These are phyloP conservation scores for Pollachius pollachius DNA, from an alignment of 2,113 vertebrate species.

Conservation along the genomic window DNA sequence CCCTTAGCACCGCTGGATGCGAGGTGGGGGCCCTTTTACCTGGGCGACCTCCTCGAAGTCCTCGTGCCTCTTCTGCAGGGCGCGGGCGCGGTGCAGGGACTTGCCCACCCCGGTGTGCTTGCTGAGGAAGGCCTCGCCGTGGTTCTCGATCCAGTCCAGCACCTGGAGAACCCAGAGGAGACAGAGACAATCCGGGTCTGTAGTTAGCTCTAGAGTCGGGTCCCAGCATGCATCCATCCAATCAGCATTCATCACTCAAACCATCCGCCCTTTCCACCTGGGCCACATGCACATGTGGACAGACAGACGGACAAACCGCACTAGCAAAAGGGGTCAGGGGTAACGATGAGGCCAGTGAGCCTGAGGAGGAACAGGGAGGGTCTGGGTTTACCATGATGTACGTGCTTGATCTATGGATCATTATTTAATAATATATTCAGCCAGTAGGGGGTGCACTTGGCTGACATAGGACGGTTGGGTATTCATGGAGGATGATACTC, in stretches of 20 bases:
- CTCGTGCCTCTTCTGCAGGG: constrained; percentile 94
- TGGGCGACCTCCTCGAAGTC: constrained; percentile 98
- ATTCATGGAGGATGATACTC: neutral
- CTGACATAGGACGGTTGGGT: no score
- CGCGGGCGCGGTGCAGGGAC: constrained; percentile 92
- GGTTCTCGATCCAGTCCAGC: constrained; percentile 98
- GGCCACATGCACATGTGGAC: no score
- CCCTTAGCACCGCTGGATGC: no score
- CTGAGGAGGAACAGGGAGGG: no score
- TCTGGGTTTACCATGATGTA: no score
- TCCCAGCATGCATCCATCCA: no score
- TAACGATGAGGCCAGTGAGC: no score
- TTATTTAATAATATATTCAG: neutral
- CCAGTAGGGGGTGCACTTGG: constrained; percentile 50
- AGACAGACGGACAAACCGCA: no score
- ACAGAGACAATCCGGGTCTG: neutral
- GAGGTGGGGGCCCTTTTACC: constrained; percentile 61
- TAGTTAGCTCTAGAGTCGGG: no score
- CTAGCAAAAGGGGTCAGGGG: no score
- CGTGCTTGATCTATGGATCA: no score
- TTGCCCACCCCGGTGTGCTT: constrained; percentile 98
- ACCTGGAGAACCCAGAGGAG: constrained; percentile 71
- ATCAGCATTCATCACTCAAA: constrained; percentile 2
- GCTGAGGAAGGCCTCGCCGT: constrained; percentile 96
- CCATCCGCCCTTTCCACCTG: no score